phyloP scores from a whole-genome alignment of 2,113 vertebrate species.

The Oreochromis tanganicae region DNA sequence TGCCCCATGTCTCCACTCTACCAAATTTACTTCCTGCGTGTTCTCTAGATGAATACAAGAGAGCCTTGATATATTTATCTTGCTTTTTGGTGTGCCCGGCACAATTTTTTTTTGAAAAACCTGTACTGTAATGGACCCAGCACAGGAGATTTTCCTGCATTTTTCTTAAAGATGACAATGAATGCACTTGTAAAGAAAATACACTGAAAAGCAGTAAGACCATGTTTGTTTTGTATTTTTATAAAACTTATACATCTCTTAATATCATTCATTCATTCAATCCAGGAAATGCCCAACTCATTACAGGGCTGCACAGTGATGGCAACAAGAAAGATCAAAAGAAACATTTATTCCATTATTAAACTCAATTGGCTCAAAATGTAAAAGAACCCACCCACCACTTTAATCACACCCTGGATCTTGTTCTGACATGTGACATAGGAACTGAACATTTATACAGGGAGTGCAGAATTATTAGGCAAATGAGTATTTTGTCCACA shows the following conservation, averaged over 20 bases:
- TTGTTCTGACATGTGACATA: neutral
- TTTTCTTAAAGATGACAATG: neutral
- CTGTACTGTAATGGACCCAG: neutral
- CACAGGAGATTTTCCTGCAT: neutral
- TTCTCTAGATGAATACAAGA: neutral
- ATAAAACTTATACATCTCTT: neutral
- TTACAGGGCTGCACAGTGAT: neutral
- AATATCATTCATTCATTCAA: neutral
- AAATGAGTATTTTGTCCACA: too few species aligned
- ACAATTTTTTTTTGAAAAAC: neutral
- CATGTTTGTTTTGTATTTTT: neutral
- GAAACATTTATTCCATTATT: neutral
- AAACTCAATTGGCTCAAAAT: neutral
- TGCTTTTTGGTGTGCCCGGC: rapidly evolving
- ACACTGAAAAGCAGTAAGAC: neutral
- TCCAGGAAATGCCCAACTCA: neutral
- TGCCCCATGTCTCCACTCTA: neutral
- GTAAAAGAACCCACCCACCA: neutral
- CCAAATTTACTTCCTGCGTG: neutral
- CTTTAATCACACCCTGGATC: neutral
- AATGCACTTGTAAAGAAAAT: neutral
- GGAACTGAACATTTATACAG: neutral
- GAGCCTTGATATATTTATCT: too few species aligned
- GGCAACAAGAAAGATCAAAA: neutral
- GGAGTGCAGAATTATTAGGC: too few species aligned